Percentiles rank a stretch among this genome's conserved stretches.
These are phyloP conservation scores for Netelia virgata DNA, from an alignment of 2,888 invertebrate species.

Conservation along the genomic window DNA sequence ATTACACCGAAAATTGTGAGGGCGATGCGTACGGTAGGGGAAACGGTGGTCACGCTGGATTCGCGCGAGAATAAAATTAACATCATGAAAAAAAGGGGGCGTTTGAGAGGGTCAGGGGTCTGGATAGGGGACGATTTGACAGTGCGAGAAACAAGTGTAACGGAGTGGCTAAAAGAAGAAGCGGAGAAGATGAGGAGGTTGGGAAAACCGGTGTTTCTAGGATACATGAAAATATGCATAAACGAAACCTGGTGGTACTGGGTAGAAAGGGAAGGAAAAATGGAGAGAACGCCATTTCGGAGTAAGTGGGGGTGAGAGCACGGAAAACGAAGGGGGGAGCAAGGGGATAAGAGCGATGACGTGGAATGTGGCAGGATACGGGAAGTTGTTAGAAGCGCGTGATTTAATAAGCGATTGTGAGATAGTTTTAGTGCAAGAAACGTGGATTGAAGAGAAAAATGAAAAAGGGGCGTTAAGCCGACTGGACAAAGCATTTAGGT, in stretches of 20 bases:
- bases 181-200: neutral
- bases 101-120: neutral
- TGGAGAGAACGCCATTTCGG: constrained; percentile 18
- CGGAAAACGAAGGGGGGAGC: neutral
- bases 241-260: constrained; percentile 18
- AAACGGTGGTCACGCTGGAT: too few species aligned
- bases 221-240: neutral
- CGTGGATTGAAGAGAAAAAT: constrained; percentile 34
- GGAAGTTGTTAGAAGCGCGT: neutral
- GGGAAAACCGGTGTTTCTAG: neutral
- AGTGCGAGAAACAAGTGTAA: constrained; percentile 15
- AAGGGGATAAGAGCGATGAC: neutral
- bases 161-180: constrained; percentile 17
- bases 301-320: neutral
- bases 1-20: too few species aligned
- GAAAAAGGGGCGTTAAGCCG: neutral
- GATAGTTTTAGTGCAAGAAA: constrained; percentile 53
- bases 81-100: too few species aligned
- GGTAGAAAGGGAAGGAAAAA: neutral
- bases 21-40: too few species aligned
- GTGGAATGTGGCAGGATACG: constrained; percentile 48
- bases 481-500: constrained; percentile 7
- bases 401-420: constrained; percentile 23
- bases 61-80: too few species aligned
- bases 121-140: constrained; percentile 40